Evolutionary conservation across 2,888 invertebrate genomes (phyloP).

Genomic region (Drosophila rubida): DNA sequence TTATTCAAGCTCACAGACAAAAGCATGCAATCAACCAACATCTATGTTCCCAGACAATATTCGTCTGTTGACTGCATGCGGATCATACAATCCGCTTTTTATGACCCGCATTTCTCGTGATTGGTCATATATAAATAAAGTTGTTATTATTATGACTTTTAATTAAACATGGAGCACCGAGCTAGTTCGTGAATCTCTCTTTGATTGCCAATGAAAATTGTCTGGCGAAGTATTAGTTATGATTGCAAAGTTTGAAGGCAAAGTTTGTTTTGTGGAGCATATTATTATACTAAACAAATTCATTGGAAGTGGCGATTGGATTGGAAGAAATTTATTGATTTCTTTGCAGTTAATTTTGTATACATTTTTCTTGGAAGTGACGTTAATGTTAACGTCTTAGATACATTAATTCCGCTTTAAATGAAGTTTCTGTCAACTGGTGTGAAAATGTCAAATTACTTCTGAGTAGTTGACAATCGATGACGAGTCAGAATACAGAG

Average conservation of each 20-base stretch:
- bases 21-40: background rate
- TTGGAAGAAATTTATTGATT: background rate
- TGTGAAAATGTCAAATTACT: too few species aligned
- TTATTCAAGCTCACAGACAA: conserved; percentile 25
- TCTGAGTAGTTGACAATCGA: too few species aligned
- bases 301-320: too few species aligned
- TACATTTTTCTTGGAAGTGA: too few species aligned
- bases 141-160: conserved; percentile 28
- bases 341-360: too few species aligned
- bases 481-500: too few species aligned
- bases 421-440: too few species aligned
- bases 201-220: background rate
- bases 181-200: background rate
- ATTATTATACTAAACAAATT: too few species aligned
- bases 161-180: conserved; percentile 25
- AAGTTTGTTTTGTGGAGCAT: background rate
- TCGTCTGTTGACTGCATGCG: background rate
- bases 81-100: background rate
- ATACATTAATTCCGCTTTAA: background rate
- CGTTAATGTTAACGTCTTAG: too few species aligned
- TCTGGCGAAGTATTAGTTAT: background rate
- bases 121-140: conserved; percentile 11
- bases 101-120: conserved; percentile 3
- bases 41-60: conserved; percentile 1
- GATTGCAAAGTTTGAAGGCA: background rate